These are phyloP conservation scores for Drosophila pallidifrons DNA, from an alignment of 1,140 invertebrate species.

Conservation along the genomic window DNA sequence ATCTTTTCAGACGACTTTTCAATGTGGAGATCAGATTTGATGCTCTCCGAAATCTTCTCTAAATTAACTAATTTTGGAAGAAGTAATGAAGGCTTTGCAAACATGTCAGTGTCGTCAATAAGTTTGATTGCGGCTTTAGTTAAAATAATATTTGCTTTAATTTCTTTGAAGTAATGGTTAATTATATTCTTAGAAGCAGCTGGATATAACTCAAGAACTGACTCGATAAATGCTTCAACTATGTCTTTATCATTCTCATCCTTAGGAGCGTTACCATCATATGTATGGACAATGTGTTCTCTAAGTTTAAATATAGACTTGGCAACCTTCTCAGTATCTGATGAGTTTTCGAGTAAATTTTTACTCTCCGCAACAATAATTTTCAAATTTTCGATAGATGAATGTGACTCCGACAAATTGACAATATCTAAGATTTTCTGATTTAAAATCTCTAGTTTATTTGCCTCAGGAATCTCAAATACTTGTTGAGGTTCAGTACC, in stretches of 20 bases:
- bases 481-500: neutral
- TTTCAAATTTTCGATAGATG: constrained; percentile 17
- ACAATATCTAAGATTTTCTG: constrained; percentile 5
- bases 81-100: constrained; percentile 55
- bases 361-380: constrained; percentile 41
- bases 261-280: constrained; percentile 52
- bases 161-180: constrained; percentile 51
- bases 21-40: constrained; percentile 35
- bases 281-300: constrained; percentile 80
- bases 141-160: constrained; percentile 61
- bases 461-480: neutral
- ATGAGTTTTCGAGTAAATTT: constrained; percentile 46
- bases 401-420: constrained; percentile 12
- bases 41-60: constrained; percentile 55
- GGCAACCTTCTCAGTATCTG: constrained; percentile 40
- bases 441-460: neutral
- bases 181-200: constrained; percentile 46
- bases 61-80: constrained; percentile 61
- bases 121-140: constrained; percentile 58
- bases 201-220: constrained; percentile 49
- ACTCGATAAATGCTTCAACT: constrained; percentile 63
- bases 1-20: constrained; percentile 70
- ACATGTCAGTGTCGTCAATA: constrained; percentile 59
- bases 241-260: constrained; percentile 35
- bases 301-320: constrained; percentile 72